Base-by-base conservation (phyloP, 2,888 invertebrate genomes). In the Linyphia triangularis region DNA sequence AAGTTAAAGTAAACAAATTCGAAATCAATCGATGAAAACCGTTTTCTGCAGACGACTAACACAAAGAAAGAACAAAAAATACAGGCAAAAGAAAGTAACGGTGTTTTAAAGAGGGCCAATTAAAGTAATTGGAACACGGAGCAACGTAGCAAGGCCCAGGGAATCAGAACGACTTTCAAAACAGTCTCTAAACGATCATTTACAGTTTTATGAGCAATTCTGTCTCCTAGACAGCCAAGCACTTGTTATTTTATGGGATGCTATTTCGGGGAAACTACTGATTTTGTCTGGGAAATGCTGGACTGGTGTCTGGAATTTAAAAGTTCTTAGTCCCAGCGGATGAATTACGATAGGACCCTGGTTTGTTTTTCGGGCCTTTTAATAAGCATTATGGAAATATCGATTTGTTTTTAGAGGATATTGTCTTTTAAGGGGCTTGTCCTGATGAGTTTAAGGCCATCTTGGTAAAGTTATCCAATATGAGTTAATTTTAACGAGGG, bases 181-280 rank as follows among this genome's bases (percentile, higher is more conserved):
- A 72, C 72, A 61, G 63, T 72, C 67, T 65, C 67, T 3, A 37
- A 75, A 40, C 33, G 59, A 28, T 75, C 84, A 67, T 84, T 84
- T 84, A 67, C 75, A 67, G 57, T 84, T 84, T 84, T 84, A 84
- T 84, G 75, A 84, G 84, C 84, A 43, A 67, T 75, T 67, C 24
- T 3, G 37, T 22, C n/a, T n/a, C 24, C 10, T 5, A 70, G 57
- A 69, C 26, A 57, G 26, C 65, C 26, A 28, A 70, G 40, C 30
- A 26, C 37, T 59, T 70, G 70, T 72, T 82, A 28, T 82, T 82
- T 82, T 82, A 82, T 61, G 59, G 69, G 19, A 19, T 63, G 75
- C 28, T 61, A 19, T 61, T 61, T 59, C 24, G 13, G 22, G 30
- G 33, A 57, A 33, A 78, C 51, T 51, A 30, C 40, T 65, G 65